Percentiles rank a stretch among this genome's conserved stretches.
Evolutionary conservation across 2,113 vertebrate genomes (phyloP).

Genomic region (Miniopterus natalensis): DNA sequence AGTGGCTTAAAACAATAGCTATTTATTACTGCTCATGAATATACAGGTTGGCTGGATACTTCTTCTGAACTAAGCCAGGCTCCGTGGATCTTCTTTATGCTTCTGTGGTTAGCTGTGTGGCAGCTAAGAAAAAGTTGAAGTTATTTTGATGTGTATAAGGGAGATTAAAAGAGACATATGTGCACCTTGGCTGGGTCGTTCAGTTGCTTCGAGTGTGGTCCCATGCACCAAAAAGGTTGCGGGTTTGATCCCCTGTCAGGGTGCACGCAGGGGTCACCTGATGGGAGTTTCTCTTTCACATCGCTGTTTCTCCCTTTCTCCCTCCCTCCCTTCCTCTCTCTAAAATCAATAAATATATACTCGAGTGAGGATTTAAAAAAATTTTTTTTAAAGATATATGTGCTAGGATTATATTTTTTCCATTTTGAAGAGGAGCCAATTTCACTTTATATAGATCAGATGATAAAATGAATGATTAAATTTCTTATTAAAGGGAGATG

Average conservation of each 20-base stretch:
- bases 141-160: constrained; percentile 28
- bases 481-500: constrained; percentile 15
- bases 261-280: too few species aligned
- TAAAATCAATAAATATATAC: too few species aligned
- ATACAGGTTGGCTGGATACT: background rate
- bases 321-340: too few species aligned
- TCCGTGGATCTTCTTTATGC: background rate
- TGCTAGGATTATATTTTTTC: background rate
- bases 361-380: too few species aligned
- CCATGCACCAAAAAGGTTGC: too few species aligned
- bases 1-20: constrained; percentile 35
- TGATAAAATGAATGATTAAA: background rate
- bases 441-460: background rate
- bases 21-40: constrained; percentile 2
- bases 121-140: background rate
- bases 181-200: background rate
- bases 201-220: background rate
- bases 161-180: background rate
- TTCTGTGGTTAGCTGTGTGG: constrained; percentile 13
- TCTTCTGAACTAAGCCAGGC: constrained; percentile 34
- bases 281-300: too few species aligned
- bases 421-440: background rate
- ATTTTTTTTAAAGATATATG: background rate
- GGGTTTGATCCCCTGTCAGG: too few species aligned
- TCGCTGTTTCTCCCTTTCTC: too few species aligned